Evolutionary conservation across 2,797 vertebrate species (phyloP), one percentile per base, ranked within the genome.

Genomic region (Enteromius argenteus): DNA sequence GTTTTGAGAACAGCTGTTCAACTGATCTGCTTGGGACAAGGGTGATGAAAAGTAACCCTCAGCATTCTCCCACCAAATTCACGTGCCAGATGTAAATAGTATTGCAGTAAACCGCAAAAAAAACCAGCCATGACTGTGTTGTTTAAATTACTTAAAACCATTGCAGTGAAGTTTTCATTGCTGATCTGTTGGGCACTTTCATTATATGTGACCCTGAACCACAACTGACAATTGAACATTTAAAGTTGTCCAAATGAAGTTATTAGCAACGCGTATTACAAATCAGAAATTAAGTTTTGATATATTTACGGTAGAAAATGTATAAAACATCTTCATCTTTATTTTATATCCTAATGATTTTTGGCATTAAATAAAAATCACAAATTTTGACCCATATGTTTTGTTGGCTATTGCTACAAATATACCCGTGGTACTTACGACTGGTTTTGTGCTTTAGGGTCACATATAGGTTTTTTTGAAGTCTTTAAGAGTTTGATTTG

Each of bases 1-100:
- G 88, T 89, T 84, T 88, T 93, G 92, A 79, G 90, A 93, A 92
- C 7, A 11, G 62, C 62, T 78, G 75, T 60, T 77, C 35, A 42
- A 49, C 19, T 72, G 5, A 39, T 23, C 23, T 66, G 39, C 13
- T 46, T 39, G 5, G 39, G 32, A 27, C 30, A 49, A 46, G 51
- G 32, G 14, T 35, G 32, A 42, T 46, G 27, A 35, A 46, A 9
- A 39, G 27, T 69, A 60, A 46, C 60, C 19, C 1, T n/a, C 15
- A 17, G 27, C 27, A 35, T 73, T 81, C 23, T 81, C 51, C 15
- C 64, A 80, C 5, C 49, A 80, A 37, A 42, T 58, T 58, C 79
- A 42, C 67, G 42, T 14, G 56, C 39, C n/a, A 78, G 17, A 62
- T 30, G 75, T 17, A 64, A 62, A 8, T 10, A 37, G 21, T 44